Conservation (phyloP, 2,888 invertebrate species). For the Notocelia uddmanniana region DNA sequence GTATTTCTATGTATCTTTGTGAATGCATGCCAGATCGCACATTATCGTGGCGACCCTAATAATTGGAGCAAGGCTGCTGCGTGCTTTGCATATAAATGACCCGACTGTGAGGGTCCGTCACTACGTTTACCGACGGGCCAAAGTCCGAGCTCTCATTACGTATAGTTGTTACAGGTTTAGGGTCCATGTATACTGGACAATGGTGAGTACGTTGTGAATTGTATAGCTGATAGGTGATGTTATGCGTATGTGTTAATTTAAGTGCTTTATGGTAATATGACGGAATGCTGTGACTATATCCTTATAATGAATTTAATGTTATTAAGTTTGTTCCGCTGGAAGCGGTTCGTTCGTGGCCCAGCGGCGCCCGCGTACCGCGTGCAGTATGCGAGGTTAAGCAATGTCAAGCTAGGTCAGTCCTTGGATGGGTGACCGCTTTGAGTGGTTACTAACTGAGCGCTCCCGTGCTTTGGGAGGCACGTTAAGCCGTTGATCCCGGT, state of each 20-base stretch:
- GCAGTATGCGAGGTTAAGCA: too few relatives aligned
- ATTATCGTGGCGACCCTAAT: constrained; percentile 4
- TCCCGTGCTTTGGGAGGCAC: too few relatives aligned
- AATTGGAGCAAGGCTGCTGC: constrained; percentile 2
- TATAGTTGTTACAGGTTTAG: not conserved
- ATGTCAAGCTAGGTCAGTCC: too few relatives aligned
- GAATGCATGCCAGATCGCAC: constrained; percentile 1
- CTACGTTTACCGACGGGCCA: not conserved
- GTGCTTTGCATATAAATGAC: constrained; percentile 4
- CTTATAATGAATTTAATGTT: too few relatives aligned
- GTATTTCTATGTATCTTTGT: not conserved
- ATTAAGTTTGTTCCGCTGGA: too few relatives aligned
- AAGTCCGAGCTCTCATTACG: not conserved
- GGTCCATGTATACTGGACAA: not conserved
- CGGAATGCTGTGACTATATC: not conserved
- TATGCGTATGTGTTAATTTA: not conserved
- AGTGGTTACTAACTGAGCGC: too few relatives aligned
- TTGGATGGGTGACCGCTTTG: too few relatives aligned
- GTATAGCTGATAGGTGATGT: constrained; percentile 1
- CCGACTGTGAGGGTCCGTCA: not conserved
- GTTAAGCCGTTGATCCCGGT: too few relatives aligned
- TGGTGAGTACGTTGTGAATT: not conserved
- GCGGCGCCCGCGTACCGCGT: too few relatives aligned
- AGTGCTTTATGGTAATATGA: constrained; percentile 1
- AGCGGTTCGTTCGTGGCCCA: too few relatives aligned